Evolutionary conservation across 2,888 invertebrate genomes (phyloP), one percentile per base, ranked within the genome.

Genomic region (Acanthoscelides obtectus): DNA sequence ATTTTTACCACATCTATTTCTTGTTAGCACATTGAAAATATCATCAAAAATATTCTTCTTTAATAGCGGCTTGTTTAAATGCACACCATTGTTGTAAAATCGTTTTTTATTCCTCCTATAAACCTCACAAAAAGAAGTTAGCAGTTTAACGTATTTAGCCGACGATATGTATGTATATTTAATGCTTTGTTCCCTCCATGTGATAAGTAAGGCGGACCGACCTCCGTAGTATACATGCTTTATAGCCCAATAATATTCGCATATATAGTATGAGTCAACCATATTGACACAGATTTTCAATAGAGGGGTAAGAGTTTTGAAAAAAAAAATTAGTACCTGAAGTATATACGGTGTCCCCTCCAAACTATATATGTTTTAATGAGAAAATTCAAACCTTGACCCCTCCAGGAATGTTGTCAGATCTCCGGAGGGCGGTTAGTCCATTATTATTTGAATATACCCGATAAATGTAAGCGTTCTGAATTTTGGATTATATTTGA

Each of bases 161-260:
- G n/a, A n/a, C n/a, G n/a, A 69, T 69, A 69, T 69, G 27, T 69
- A 69, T 22, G 69, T 69, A 45, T 69, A 45, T 1, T n/a, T 3
- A 45, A 6, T 20, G n/a, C 69, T 25, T 69, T 69, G 69, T 63
- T 63, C 27, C 45, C 45, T 69, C 69, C 27, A 45, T 19, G 45
- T 17, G 20, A 63, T n/a, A 45, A 45, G 19, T 21, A 19, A 69
- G 69, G 20, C 69, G 27, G 25, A n/a, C 45, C 45, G 45, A 45
- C 45, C 45, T 69, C 27, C n/a, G 20, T 21, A 20, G 12, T 25
- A 22, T 22, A 22, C 20, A 12, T 22, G 22, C 19, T 2, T 25
- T 8, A 22, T 69, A 45, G 2, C 4, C 20, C 1, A n/a, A 20
- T 20, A 45, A 5, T 45, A 3, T 45, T n/a, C 27, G 27, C 63